Conservation (phyloP, 2,797 vertebrate species). For the Ptychadena robeensis region DNA sequence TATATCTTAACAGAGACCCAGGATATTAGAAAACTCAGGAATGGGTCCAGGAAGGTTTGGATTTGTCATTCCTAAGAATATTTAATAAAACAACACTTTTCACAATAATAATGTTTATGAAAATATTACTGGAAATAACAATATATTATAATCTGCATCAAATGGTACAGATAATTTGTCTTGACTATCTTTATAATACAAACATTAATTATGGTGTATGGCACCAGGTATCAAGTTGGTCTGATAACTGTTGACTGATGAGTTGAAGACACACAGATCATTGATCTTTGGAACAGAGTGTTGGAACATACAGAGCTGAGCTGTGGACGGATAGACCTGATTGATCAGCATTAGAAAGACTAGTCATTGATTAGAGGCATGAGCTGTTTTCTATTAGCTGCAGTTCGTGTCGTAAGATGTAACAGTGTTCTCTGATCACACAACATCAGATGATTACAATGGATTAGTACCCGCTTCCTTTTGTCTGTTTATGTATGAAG, state of each 20-base stretch:
- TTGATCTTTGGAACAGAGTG: constrained; percentile 33
- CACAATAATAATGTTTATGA: too few relatives aligned
- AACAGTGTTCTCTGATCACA: not conserved
- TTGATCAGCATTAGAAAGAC: constrained; percentile 37
- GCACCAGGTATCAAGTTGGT: not conserved
- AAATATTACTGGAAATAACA: too few relatives aligned
- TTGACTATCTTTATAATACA: too few relatives aligned
- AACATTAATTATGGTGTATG: not conserved
- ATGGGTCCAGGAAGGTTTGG: too few relatives aligned
- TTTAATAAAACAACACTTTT: too few relatives aligned
- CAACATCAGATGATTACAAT: not conserved
- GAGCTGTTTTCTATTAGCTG: constrained; percentile 17
- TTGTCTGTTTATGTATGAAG: not conserved
- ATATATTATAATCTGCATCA: too few relatives aligned
- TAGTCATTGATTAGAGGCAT: constrained; percentile 21
- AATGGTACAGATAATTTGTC: too few relatives aligned
- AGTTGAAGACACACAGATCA: constrained; percentile 23
- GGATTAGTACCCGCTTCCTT: not conserved
- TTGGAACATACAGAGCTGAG: not conserved
- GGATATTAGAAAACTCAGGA: too few relatives aligned
- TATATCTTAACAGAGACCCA: too few relatives aligned
- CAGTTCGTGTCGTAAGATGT: constrained; percentile 2
- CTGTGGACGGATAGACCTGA: not conserved
- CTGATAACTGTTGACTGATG: constrained; percentile 21
- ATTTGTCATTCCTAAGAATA: too few relatives aligned